These are phyloP conservation scores for Chlorodrepanis virens DNA, from an alignment of 2,113 vertebrate genomes.

Conservation along the genomic window DNA sequence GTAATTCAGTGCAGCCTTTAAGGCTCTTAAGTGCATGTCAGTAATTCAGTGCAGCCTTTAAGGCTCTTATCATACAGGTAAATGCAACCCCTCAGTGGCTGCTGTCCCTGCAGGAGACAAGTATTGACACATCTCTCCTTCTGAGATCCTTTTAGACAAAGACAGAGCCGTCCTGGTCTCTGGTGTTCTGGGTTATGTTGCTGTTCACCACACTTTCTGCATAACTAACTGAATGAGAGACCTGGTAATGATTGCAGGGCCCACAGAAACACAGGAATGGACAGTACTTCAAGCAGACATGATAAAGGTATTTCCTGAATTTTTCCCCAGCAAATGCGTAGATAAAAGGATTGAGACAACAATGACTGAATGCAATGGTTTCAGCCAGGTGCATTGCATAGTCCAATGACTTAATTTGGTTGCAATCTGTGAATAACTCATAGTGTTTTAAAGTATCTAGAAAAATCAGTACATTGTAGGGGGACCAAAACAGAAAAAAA, in stretches of 20 bases:
- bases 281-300: constrained; percentile 53
- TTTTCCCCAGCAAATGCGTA: constrained; percentile 91
- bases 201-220: constrained; percentile 36
- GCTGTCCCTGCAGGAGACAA: neutral
- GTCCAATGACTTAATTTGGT: neutral
- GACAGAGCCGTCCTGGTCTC: constrained; percentile 45
- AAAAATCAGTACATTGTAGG: constrained; percentile 84
- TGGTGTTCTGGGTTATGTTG: constrained; percentile 64
- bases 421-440: constrained; percentile 56
- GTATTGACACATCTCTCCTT: neutral
- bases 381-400: constrained; percentile 71
- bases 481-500: constrained; percentile 90
- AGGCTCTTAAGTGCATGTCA: neutral
- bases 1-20: neutral
- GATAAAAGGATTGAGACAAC: constrained; percentile 90
- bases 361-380: constrained; percentile 82
- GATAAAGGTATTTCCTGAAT: constrained; percentile 80
- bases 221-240: constrained; percentile 1
- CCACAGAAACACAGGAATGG: constrained; percentile 46
- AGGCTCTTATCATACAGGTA: neutral
- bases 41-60: neutral
- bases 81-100: neutral
- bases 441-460: constrained; percentile 77
- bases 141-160: neutral
- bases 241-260: neutral